phyloP scores from a whole-genome alignment of 2,797 vertebrate species.

The Myotis daubentonii region DNA sequence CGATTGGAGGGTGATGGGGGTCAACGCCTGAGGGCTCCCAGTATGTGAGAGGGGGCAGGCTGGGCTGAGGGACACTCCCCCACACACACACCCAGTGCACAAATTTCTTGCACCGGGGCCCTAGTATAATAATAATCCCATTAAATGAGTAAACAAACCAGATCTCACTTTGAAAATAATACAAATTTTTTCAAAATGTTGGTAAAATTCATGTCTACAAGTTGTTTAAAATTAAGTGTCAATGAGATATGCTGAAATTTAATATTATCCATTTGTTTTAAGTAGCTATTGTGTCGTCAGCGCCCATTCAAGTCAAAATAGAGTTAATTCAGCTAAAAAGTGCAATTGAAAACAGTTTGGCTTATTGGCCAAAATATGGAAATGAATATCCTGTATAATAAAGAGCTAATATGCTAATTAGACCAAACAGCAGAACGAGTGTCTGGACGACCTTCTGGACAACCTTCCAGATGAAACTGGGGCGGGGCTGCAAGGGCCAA shows the following conservation, averaged over 20 bases:
- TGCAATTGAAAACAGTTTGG: neutral
- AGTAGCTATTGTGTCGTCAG: neutral
- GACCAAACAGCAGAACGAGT: too few relatives aligned
- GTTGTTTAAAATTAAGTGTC: neutral
- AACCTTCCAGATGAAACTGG: too few relatives aligned
- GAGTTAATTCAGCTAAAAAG: neutral
- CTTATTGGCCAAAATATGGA: neutral
- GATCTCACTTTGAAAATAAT: neutral
- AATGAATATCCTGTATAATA: neutral
- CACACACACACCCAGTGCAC: too few relatives aligned
- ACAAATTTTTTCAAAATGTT: neutral
- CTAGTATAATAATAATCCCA: neutral
- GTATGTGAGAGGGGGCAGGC: too few relatives aligned
- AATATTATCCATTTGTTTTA: neutral
- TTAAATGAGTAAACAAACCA: neutral
- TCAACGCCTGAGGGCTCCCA: too few relatives aligned
- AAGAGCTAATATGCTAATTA: too few relatives aligned
- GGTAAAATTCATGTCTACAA: neutral
- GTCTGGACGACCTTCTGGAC: too few relatives aligned
- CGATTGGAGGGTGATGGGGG: too few relatives aligned
- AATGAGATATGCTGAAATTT: neutral
- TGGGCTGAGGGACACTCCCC: too few relatives aligned
- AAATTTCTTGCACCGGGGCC: too few relatives aligned
- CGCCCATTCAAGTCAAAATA: neutral
- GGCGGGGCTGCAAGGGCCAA: fast-evolving